Base-by-base conservation (phyloP, 2,113 vertebrate species). In the Potamarius usumacintae region DNA sequence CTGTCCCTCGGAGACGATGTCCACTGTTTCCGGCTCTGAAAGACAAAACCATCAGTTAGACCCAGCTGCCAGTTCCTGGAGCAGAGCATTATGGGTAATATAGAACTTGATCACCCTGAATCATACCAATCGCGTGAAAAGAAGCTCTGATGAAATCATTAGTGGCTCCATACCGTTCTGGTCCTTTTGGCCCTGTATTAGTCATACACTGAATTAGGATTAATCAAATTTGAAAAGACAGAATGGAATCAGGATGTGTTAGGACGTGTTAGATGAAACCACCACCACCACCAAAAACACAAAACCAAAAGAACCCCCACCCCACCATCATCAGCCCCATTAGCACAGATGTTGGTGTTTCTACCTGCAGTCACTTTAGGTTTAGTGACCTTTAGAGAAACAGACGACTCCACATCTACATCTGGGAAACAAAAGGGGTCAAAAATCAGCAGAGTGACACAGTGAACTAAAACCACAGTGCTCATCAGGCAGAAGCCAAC, bases 11-110 rank as follows among this genome's bases (percentile, higher is more conserved):
- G 93, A 95, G 97, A 96, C 94, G 94, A 95, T 92, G 94, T 95
- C 94, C 93, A 97, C 97, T 92, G 94, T 93, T 94, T 96, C 91
- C 96, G 96, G 94, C 96, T 98, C 97, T 99, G 97, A 94, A 99
- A 99, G 93, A 99, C 95, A 99, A 98, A 97, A 99, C 96, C 87
- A 81, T 90, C 22, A 91, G 92, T 95, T 94, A 95, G 91, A 91
- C 90, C 85, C n/a, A 12, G 20, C 42, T 60, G 42, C 34, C 65
- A 57, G 52, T 42, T 84, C 79, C 69, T 22, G 48, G 10, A 82
- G 15, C 77, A 78, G 80, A 78, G 80, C 80, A 58, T 89, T 83
- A 34, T 55, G 79, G 87, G 87, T 85, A 85, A 50, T 52, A 20
- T 30, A 5, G 25, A 30, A 84, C 42, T 27, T 71, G 52, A 62